Evolutionary conservation across 1,140 invertebrate genomes (phyloP).

Genomic region (Dysdera silvatica): DNA sequence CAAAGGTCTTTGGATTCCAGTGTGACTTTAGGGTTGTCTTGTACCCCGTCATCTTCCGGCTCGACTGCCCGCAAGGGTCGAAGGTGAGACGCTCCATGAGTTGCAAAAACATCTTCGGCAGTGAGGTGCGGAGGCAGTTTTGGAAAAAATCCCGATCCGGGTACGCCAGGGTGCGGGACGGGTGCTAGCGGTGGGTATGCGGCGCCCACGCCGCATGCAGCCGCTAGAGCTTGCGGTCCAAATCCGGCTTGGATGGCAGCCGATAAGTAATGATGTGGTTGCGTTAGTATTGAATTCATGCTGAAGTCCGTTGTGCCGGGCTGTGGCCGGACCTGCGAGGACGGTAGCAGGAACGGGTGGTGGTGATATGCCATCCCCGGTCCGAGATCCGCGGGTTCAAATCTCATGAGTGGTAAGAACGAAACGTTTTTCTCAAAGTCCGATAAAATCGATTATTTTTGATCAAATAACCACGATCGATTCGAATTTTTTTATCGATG

Average conservation of each 20-base stretch:
- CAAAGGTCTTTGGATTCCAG: constrained; percentile 83
- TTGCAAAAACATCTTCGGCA: constrained; percentile 13
- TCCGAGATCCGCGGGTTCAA: constrained; percentile 48
- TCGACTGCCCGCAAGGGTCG: constrained; percentile 45
- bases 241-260: constrained; percentile 15
- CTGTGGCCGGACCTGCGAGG: constrained; percentile 39
- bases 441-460: no score
- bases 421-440: no score
- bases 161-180: constrained; percentile 42
- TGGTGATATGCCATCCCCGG: constrained; percentile 26
- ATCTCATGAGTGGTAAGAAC: no score
- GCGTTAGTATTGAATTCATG: constrained; percentile 2
- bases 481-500: no score
- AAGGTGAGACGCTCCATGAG: neutral
- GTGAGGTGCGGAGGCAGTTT: constrained; percentile 43
- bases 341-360: constrained; percentile 25
- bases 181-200: neutral
- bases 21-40: constrained; percentile 88
- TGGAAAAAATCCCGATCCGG: no score
- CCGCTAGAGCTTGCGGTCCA: constrained; percentile 5
- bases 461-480: no score
- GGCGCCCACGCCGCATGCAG: constrained; percentile 2
- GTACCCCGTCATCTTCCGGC: constrained; percentile 87
- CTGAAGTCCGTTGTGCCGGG: constrained; percentile 3
- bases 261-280: constrained; percentile 13